phyloP scores from a whole-genome alignment of 53 echinoderm and acorn worm species.

The Zoroaster sp. region DNA sequence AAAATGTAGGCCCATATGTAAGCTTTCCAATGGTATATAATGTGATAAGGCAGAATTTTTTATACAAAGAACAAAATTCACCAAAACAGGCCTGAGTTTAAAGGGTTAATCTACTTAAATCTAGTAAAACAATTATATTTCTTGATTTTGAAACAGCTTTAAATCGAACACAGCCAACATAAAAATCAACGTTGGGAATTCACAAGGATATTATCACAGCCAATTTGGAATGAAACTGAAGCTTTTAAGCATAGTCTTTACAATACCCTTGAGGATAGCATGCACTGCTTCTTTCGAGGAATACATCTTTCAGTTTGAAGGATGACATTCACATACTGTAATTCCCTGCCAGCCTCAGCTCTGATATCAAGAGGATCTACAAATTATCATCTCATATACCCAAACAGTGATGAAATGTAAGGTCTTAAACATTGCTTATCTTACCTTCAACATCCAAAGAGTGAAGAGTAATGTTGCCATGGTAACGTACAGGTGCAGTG shows the following conservation, averaged over 20 bases:
- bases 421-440: constrained; percentile 6
- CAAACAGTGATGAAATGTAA: constrained; percentile 23
- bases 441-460: constrained; percentile 46
- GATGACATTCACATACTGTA: neutral
- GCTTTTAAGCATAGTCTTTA: neutral
- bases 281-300: neutral
- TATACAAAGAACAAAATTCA: too few species aligned
- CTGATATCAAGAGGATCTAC: constrained; percentile 7
- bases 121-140: too few species aligned
- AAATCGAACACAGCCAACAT: neutral
- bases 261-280: neutral
- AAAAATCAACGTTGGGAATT: neutral
- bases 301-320: neutral
- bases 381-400: constrained; percentile 29
- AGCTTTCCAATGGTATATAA: too few species aligned
- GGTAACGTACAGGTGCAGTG: constrained; percentile 49
- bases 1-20: too few species aligned
- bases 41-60: too few species aligned
- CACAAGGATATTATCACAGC: neutral
- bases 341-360: neutral
- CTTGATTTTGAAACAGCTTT: neutral
- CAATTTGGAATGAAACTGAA: neutral
- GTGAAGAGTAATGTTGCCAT: constrained; percentile 43
- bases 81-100: too few species aligned
- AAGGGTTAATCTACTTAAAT: too few species aligned